A percentile compares a stretch with the other conserved stretches of the same genome.
These are phyloP conservation scores for Pogonomyrmex californicus DNA, from an alignment of 1,140 invertebrate genomes.

Conservation along the genomic window DNA sequence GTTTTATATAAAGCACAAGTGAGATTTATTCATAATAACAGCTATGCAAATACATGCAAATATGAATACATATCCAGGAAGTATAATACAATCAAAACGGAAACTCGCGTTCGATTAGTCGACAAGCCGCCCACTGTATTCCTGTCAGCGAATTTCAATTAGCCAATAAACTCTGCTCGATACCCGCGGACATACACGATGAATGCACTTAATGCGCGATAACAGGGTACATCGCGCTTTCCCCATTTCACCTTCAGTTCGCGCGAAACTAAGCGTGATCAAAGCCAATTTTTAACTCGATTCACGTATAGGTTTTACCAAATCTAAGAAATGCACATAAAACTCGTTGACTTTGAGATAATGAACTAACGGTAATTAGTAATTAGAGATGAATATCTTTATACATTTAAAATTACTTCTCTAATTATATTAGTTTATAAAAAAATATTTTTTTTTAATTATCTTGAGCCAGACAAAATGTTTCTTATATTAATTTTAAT, in stretches of 20 bases:
- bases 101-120: constrained; percentile 20
- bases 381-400: constrained; percentile 19
- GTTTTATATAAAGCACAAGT: neutral
- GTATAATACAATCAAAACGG: constrained; percentile 31
- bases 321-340: constrained; percentile 48
- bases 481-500: no score
- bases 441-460: no score
- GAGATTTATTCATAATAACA: constrained; percentile 17
- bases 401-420: no score
- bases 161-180: constrained; percentile 34
- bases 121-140: constrained; percentile 35
- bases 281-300: neutral
- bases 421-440: neutral
- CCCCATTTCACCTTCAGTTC: constrained; percentile 67
- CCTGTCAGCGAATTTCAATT: constrained; percentile 49
- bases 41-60: constrained; percentile 26
- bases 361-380: constrained; percentile 36
- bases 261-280: constrained; percentile 58
- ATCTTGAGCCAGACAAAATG: no score
- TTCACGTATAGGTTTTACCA: constrained; percentile 33
- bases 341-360: constrained; percentile 48
- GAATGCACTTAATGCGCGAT: constrained; percentile 28
- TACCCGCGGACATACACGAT: constrained; percentile 21
- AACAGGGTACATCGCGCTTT: constrained; percentile 52
- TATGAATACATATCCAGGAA: constrained; percentile 29